Base-by-base conservation (phyloP, 2,888 invertebrate species). In the Microplitis manilae region DNA sequence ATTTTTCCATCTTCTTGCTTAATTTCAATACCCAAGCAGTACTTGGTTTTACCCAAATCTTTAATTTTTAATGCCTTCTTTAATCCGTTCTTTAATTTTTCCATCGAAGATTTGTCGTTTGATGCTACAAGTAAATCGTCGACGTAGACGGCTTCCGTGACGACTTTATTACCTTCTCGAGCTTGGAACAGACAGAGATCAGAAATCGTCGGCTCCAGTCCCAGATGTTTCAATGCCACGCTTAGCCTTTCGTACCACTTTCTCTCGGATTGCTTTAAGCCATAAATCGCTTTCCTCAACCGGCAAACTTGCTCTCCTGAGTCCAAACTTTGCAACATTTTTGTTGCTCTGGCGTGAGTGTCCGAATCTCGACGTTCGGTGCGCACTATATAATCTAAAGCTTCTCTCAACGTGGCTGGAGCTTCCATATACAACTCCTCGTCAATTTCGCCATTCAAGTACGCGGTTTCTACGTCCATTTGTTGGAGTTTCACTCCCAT, bases 231-330 rank as follows among this genome's bases (percentile, higher is more conserved):
- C 9, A 73, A 20, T 1, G 8, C 41, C 8, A 50, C n/a, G 9
- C 13, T 39, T 1, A 73, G 20, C 20, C 59, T 64, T 1, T 40
- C 9, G 20, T 73, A 64, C 40, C 73, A 41, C 20, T 50, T 61
- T 41, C 65, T 65, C 5, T 50, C 73, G 7, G 73, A 38, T 73
- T 73, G 73, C n/a, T 73, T 73, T 7, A 73, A 30, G 5, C 73
- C 73, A 40, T 73, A 73, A n/a, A 73, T 40, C 5, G 65, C 73
- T 64, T 41, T 62, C 5, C 20, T 38, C 62, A 65, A 15, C 30
- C 15, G 6, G 41, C 73, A 73, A 6, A 41, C 73, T 61, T n/a
- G n/a, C n/a, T n/a, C n/a, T n/a, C n/a, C n/a, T n/a, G n/a, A n/a
- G n/a, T n/a, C n/a, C n/a, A n/a, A n/a, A n/a, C n/a, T n/a, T n/a